phyloP scores from a whole-genome alignment of 2,888 invertebrate species.

The Priocnemis perturbator region DNA sequence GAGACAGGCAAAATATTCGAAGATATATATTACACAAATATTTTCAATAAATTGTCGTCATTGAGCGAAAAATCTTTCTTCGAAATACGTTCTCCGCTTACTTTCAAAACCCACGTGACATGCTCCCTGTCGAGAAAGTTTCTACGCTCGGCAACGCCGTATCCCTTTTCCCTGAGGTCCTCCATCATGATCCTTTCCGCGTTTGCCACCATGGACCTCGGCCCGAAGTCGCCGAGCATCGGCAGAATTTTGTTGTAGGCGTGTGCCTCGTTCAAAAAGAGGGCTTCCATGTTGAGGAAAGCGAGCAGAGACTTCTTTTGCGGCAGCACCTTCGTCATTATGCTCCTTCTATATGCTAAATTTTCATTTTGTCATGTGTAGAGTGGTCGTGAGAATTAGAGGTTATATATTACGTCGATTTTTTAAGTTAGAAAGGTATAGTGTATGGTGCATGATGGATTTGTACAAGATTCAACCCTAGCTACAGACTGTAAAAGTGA shows the following conservation, averaged over 20 bases:
- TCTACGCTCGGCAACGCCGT: conserved; percentile 47
- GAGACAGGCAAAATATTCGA: too few species aligned
- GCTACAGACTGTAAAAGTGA: too few species aligned
- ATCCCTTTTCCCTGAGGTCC: conserved; percentile 54
- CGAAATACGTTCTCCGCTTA: too few species aligned
- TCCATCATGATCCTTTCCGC: conserved; percentile 56
- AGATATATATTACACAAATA: too few species aligned
- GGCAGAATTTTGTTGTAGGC: conserved; percentile 54
- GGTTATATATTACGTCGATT: too few species aligned
- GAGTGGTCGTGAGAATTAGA: too few species aligned
- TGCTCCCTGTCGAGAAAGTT: conserved; percentile 39
- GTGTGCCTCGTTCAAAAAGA: conserved; percentile 58
- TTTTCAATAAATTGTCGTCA: too few species aligned
- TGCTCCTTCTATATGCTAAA: conserved; percentile 54
- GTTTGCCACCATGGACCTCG: conserved; percentile 53
- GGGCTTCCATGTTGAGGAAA: conserved; percentile 38
- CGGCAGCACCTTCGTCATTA: conserved; percentile 56
- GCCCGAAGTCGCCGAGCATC: conserved; percentile 46
- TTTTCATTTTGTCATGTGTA: conserved; percentile 14
- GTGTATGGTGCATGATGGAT: too few species aligned
- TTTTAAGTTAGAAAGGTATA: too few species aligned
- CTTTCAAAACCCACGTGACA: too few species aligned
- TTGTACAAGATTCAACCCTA: too few species aligned
- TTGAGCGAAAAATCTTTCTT: too few species aligned
- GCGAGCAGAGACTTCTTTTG: conserved; percentile 37